Evolutionary conservation across 1,140 invertebrate genomes (phyloP).

Genomic region (Drosophila seguyi): DNA sequence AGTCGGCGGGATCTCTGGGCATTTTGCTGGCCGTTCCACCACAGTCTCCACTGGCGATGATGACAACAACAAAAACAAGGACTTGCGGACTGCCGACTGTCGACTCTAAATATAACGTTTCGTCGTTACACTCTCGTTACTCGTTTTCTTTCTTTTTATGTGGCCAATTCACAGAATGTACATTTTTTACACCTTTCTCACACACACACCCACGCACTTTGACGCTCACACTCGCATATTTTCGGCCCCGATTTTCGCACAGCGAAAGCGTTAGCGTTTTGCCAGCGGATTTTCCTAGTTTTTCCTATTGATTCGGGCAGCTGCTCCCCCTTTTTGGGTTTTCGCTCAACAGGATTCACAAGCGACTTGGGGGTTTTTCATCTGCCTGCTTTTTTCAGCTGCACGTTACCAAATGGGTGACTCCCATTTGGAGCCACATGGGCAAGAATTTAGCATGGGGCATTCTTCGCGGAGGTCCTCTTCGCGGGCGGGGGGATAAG

Average conservation of each 20-base stretch:
- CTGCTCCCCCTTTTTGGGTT: constrained; percentile 28
- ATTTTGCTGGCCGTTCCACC: constrained; percentile 55
- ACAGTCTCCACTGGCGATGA: constrained; percentile 19
- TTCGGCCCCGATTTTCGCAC: constrained; percentile 49
- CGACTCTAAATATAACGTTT: constrained; percentile 77
- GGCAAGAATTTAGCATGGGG: constrained; percentile 53
- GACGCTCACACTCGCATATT: constrained; percentile 57
- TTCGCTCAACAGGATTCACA: constrained; percentile 39
- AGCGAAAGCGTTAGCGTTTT: constrained; percentile 53
- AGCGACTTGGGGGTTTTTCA: constrained; percentile 33
- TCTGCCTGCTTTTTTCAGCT: constrained; percentile 39
- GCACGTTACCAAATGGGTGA: constrained; percentile 53
- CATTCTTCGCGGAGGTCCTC: constrained; percentile 28
- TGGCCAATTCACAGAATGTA: constrained; percentile 80
- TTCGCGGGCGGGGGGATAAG: background rate
- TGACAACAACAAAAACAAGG: constrained; percentile 49
- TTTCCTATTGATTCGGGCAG: constrained; percentile 14
- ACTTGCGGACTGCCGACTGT: constrained; percentile 47
- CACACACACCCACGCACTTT: constrained; percentile 74
- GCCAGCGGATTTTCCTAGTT: constrained; percentile 27
- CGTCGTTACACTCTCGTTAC: constrained; percentile 76
- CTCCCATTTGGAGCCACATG: constrained; percentile 60
- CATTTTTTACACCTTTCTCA: constrained; percentile 79
- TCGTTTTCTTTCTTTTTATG: constrained; percentile 69
- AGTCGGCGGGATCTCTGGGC: constrained; percentile 73